Percentiles rank a stretch among this genome's conserved stretches.
Evolutionary conservation across 2,113 vertebrate species (phyloP).

Genomic region (Amblyornis subalaris): DNA sequence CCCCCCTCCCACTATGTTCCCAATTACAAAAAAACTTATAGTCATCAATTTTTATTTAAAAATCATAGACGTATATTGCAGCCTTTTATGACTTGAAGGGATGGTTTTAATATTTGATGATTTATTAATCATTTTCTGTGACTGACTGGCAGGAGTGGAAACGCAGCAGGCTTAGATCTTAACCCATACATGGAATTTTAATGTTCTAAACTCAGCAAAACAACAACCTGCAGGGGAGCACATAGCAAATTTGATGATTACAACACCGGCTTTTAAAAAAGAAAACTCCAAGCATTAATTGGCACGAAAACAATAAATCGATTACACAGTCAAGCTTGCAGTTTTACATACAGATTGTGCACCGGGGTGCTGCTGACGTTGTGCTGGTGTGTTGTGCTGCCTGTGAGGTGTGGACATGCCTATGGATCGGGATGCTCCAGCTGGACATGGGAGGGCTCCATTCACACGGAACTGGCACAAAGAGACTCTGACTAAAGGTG

Average conservation of each 20-base stretch:
- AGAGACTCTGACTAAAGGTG: neutral
- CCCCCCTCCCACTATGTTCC: neutral
- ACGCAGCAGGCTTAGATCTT: neutral
- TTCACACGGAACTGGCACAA: neutral
- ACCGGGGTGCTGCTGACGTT: neutral
- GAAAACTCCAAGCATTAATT: neutral
- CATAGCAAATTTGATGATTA: neutral
- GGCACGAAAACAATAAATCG: neutral
- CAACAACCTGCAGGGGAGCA: neutral
- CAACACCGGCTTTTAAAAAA: neutral
- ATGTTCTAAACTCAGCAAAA: slow-evolving; percentile 24
- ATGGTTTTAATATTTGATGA: slow-evolving; percentile 44
- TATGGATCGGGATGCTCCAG: neutral
- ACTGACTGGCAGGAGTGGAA: slow-evolving; percentile 41
- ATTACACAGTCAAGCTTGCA: neutral
- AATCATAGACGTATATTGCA: slow-evolving; percentile 50
- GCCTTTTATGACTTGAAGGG: slow-evolving; percentile 57
- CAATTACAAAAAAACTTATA: slow-evolving; percentile 69
- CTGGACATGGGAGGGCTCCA: accelerated
- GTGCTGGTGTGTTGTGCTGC: slow-evolving; percentile 41
- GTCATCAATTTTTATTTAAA: slow-evolving; percentile 68
- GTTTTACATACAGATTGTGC: neutral
- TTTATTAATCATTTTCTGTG: slow-evolving; percentile 7
- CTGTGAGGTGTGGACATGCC: neutral
- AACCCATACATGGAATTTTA: slow-evolving; percentile 10